These are phyloP conservation scores for Oostethus manadensis DNA, from an alignment of 2,113 vertebrate genomes.

Conservation along the genomic window DNA sequence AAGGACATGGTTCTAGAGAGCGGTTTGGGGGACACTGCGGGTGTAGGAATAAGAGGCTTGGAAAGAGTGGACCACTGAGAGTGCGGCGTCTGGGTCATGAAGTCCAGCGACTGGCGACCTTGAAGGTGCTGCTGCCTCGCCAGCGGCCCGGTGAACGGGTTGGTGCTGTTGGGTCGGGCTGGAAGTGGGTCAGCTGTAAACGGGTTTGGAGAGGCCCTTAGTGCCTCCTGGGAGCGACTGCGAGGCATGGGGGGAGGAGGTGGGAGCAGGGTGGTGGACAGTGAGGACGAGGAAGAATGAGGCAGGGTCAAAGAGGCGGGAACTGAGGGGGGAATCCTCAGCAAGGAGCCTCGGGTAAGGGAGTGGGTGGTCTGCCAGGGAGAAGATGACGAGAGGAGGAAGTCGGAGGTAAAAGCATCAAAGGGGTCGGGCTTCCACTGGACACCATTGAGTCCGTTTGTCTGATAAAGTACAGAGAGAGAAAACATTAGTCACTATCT, in stretches of 20 bases:
- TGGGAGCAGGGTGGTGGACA: conserved; percentile 63
- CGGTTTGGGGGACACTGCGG: conserved; percentile 25
- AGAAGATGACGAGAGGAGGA: conserved; percentile 60
- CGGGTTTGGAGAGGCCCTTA: conserved; percentile 69
- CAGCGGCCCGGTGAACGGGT: conserved; percentile 75
- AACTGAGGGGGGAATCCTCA: conserved; percentile 39
- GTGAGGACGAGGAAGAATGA: conserved; percentile 53
- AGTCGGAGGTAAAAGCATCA: conserved; percentile 74
- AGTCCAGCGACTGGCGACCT: conserved; percentile 52
- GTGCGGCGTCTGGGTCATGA: conserved; percentile 48
- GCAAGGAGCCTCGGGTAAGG: conserved; percentile 67
- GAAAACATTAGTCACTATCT: not conserved
- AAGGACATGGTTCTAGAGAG: conserved; percentile 32
- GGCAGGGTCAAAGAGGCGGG: conserved; percentile 62
- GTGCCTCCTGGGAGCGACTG: conserved; percentile 76
- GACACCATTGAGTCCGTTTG: conserved; percentile 68
- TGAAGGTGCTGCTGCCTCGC: conserved; percentile 39
- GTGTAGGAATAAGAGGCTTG: conserved; percentile 52
- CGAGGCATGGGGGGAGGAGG: conserved; percentile 69
- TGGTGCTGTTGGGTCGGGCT: conserved; percentile 69
- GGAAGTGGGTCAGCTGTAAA: conserved; percentile 62
- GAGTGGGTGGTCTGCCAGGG: conserved; percentile 71
- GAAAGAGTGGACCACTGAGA: conserved; percentile 46
- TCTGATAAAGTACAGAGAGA: conserved; percentile 22
- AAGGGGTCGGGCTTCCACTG: conserved; percentile 79